Evolutionary conservation across 2,888 invertebrate genomes (phyloP).

Genomic region (Epinotia nisella): DNA sequence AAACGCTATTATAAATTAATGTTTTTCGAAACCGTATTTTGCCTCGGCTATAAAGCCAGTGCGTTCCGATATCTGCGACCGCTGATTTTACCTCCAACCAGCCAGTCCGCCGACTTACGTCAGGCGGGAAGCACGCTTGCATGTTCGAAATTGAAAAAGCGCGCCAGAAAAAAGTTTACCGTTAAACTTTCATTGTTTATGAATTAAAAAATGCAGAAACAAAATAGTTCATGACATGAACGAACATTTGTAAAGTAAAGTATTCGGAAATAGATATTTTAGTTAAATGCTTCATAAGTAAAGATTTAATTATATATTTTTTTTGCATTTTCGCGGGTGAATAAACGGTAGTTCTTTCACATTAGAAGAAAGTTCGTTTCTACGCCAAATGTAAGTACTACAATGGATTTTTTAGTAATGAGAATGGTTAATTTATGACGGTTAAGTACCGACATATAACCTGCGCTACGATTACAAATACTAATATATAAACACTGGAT

Average conservation of each 20-base stretch:
- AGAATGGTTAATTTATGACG: too few species aligned
- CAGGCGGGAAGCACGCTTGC: constrained; percentile 50
- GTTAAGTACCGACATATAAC: too few species aligned
- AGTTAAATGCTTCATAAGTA: constrained; percentile 7
- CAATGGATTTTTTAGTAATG: constrained; percentile 37
- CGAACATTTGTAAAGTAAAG: not conserved
- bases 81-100: constrained; percentile 60
- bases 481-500: not conserved
- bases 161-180: constrained; percentile 40
- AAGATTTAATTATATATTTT: not conserved
- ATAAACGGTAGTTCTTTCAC: constrained; percentile 44
- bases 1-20: too few species aligned
- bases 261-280: not conserved
- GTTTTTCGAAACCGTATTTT: too few species aligned
- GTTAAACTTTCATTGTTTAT: constrained; percentile 14
- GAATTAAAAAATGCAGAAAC: constrained; percentile 11
- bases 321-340: constrained; percentile 44
- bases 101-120: constrained; percentile 63
- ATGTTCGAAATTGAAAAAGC: constrained; percentile 49
- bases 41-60: too few species aligned
- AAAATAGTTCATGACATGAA: not conserved
- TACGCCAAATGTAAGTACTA: constrained; percentile 56
- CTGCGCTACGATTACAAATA: too few species aligned
- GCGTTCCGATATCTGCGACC: constrained; percentile 68
- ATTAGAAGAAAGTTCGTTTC: constrained; percentile 54